Conservation (phyloP, 2,888 invertebrate species). For the Xanthorhoe designata region DNA sequence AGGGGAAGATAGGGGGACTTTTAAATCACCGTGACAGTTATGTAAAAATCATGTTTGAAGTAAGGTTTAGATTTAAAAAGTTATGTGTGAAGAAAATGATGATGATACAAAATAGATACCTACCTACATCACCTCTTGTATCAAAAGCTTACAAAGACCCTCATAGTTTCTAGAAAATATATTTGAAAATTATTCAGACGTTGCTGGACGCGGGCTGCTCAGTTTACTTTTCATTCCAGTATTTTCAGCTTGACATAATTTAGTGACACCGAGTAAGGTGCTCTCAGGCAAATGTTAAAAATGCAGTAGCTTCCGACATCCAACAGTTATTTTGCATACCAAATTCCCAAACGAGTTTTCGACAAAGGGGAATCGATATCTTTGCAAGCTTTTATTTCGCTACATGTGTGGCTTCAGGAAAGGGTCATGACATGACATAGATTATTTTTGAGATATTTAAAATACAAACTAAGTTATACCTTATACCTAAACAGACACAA, state of each 20-base stretch:
- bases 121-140: neutral
- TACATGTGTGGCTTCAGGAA: neutral
- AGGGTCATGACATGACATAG: neutral
- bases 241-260: neutral
- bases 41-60: too few species aligned
- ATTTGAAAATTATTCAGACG: neutral
- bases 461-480: neutral
- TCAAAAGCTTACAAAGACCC: neutral
- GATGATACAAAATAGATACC: too few species aligned
- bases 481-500: too few species aligned
- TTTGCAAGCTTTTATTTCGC: neutral
- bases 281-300: constrained; percentile 2
- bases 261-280: neutral
- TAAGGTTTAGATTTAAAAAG: too few species aligned
- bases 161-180: neutral
- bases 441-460: neutral
- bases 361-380: constrained; percentile 2
- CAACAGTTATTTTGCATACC: constrained; percentile 3
- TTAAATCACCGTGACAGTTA: too few species aligned
- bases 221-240: neutral
- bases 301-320: constrained; percentile 3
- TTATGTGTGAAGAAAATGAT: too few species aligned
- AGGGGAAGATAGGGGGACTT: too few species aligned
- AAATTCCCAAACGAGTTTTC: constrained; percentile 3
- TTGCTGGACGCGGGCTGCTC: neutral